Evolutionary conservation across 2,888 invertebrate species (phyloP), one percentile per base, ranked within the genome.

Genomic region (Drosophila algonquin): DNA sequence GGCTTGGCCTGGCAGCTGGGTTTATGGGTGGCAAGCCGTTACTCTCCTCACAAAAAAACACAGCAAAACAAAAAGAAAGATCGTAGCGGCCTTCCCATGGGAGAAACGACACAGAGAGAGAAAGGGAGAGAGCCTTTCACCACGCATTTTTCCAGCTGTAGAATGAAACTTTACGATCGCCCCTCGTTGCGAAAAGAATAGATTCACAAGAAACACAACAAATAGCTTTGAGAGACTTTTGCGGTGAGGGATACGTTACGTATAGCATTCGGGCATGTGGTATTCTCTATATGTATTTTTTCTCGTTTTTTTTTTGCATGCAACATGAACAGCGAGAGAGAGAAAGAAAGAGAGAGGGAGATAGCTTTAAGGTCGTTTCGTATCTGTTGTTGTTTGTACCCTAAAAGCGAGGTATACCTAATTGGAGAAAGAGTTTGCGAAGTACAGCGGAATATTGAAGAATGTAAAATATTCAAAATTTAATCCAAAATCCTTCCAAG

Each of bases 331-430:
- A 54, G 62, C 21, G 12, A 24, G 27, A 53, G 30, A n/a, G 35
- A 45, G 40, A n/a, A 3, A 40, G 27, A 27, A 6, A 6, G 24
- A 27, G 24, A 27, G 32, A 27, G 69, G 35, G 45, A 56, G 35
- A 57, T 53, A 59, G 56, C 68, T 75, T 63, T 68, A 77, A 77
- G 78, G 71, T 64, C 65, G 65, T 77, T 77, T 35, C 47, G 52
- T 48, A 30, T 47, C 48, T 69, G 16, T 30, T 35, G 35, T 35
- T 35, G 10, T 35, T 4, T 12, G 12, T 35, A 35, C 35, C 1
- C 35, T 35, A 5, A 5, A 35, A 14, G 35, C 30, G 7, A 30
- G 35, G 35, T 35, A 10, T 35, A 0, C 12, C 35, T 35, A 35
- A 5, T 14, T 14, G 12, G 0, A 12, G 5, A 35, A 3, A 1